Conservation (phyloP, 2,113 vertebrate genomes). For the Phyllopteryx taeniolatus region DNA sequence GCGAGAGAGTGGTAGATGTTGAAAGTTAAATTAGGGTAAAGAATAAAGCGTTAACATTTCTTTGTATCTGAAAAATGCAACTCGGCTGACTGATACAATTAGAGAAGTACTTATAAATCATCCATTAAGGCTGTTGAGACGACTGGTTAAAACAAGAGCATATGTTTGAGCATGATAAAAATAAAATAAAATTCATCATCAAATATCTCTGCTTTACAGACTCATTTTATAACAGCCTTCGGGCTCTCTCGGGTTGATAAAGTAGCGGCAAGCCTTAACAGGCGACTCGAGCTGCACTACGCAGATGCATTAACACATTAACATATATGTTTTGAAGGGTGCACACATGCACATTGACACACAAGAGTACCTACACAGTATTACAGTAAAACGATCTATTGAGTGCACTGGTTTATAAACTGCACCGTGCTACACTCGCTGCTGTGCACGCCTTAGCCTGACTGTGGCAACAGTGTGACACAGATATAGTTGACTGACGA, state of each 20-base stretch:
- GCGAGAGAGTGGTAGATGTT: slow-evolving; percentile 31
- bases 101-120: slow-evolving; percentile 23
- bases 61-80: slow-evolving; percentile 47
- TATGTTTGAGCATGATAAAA: slow-evolving; percentile 10
- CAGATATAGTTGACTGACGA: too few species aligned
- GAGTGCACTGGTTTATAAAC: background rate
- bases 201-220: slow-evolving; percentile 38
- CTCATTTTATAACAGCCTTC: slow-evolving; percentile 50
- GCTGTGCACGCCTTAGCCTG: too few species aligned
- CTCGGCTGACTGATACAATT: slow-evolving; percentile 9
- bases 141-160: slow-evolving; percentile 42
- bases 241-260: slow-evolving; percentile 54
- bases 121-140: slow-evolving; percentile 12
- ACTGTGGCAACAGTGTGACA: too few species aligned
- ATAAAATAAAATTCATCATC: slow-evolving; percentile 19
- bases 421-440: background rate
- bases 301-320: slow-evolving; percentile 39
- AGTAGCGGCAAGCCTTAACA: slow-evolving; percentile 56
- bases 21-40: slow-evolving; percentile 22
- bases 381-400: background rate
- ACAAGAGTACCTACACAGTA: background rate
- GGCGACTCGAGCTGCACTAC: slow-evolving; percentile 30
- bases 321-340: slow-evolving; percentile 7
- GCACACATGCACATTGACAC: slow-evolving; percentile 22
- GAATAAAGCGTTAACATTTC: slow-evolving; percentile 23